Evolutionary conservation across 2,797 vertebrate genomes (phyloP), one percentile per base, ranked within the genome.

Genomic region (Artibeus jamaicensis): DNA sequence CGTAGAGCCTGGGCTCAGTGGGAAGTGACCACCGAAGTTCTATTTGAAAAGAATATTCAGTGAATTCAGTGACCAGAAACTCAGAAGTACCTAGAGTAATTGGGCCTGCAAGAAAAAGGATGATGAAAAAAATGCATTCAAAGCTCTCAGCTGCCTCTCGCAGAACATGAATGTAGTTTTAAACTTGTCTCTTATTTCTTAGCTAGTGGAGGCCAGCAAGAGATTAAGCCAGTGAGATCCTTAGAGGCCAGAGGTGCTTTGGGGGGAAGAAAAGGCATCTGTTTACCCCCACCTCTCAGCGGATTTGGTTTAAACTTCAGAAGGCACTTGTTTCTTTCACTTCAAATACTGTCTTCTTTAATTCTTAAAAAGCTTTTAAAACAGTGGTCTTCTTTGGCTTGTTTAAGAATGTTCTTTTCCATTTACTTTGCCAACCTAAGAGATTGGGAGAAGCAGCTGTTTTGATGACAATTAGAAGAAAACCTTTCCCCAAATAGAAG

Each of bases 251-350:
- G 59, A 95, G 46, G 88, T 78, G 86, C 85, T 96, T 96, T 55
- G 39, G 4, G 7, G 96, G 94, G 93, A 88, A 96, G 91, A 79
- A 97, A 96, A 71, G 34, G 42, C 2, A 86, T 44, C 34, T 86
- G 29, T 37, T 94, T 62, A 78, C 86, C 59, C 2, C 95, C 53
- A 96, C 15, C 67, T 91, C 97, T 96, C 85, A 92, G 83, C 93
- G 87, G 95, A 96, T 97, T 97, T 96, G 89, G 86, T 95, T 97
- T 97, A 95, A 94, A 55, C 83, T 97, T 98, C 96, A 95, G 95
- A 95, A 96, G 81, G 44, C 10, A 21, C 96, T 98, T 96, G 79
- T 97, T 98, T 98, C 97, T 97, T 90, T 97, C 95, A 86, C 96
- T 98, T 96, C 83, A 94, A 86, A 81, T 89, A 48, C 65, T n/a